Evolutionary conservation across 2,797 vertebrate species (phyloP).

Genomic region (Parauchenoglanis ngamensis): DNA sequence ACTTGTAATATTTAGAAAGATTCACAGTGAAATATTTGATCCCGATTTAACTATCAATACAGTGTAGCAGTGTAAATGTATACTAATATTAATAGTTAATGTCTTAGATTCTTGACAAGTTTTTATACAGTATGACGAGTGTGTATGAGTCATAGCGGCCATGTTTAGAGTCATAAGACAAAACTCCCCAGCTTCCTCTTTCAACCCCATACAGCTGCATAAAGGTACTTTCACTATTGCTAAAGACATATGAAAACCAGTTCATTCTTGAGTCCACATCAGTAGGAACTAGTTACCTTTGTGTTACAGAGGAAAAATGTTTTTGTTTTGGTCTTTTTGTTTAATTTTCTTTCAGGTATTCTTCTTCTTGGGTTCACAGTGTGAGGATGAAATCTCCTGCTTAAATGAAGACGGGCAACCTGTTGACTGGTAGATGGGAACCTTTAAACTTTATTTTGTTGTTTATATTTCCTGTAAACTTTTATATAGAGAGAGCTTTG

Average conservation of each 20-base stretch:
- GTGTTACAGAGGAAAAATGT: constrained; percentile 17
- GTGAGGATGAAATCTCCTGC: constrained; percentile 78
- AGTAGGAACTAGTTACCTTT: constrained; percentile 3
- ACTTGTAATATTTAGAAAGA: not conserved
- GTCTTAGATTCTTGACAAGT: not conserved
- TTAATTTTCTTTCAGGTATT: constrained; percentile 46
- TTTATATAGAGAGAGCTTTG: not conserved
- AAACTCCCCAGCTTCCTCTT: constrained; percentile 67
- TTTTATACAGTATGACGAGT: not conserved
- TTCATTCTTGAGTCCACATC: constrained; percentile 47
- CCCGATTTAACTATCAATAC: not conserved
- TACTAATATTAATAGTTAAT: not conserved
- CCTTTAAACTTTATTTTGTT: constrained; percentile 42
- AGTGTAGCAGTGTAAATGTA: not conserved
- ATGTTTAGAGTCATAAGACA: constrained; percentile 61
- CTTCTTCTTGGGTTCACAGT: constrained; percentile 21
- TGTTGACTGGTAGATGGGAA: constrained; percentile 87
- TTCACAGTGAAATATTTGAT: not conserved
- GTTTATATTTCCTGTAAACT: not conserved
- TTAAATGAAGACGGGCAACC: constrained; percentile 81
- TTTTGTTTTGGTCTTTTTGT: constrained; percentile 11
- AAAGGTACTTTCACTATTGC: constrained; percentile 46
- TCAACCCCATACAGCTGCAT: constrained; percentile 55
- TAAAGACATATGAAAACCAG: constrained; percentile 5
- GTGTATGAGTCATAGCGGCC: constrained; percentile 17